Percentiles rank a stretch among this genome's conserved stretches.
Evolutionary conservation across 2,797 vertebrate species (phyloP).

Genomic region (Masticophis lateralis): DNA sequence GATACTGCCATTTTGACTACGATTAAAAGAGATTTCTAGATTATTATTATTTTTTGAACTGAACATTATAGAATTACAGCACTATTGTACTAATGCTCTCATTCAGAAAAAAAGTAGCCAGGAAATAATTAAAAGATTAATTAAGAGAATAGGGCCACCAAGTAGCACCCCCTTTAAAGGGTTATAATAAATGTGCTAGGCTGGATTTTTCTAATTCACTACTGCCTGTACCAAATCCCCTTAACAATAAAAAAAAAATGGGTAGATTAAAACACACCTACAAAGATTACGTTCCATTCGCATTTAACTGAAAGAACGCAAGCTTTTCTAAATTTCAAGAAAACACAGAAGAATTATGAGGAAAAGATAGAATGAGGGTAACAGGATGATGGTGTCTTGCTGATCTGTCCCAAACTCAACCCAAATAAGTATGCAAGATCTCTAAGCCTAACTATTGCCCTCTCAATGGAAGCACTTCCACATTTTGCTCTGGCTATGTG

Average conservation of each 20-base stretch:
- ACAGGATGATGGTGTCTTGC: not conserved
- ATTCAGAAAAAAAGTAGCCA: not conserved
- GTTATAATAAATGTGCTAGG: not conserved
- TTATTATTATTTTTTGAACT: not conserved
- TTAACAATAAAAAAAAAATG: not conserved
- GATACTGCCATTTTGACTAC: not conserved
- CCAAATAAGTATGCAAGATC: not conserved
- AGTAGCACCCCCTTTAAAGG: not conserved
- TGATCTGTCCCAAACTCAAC: not conserved
- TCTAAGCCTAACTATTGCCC: not conserved
- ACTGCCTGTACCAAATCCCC: not conserved
- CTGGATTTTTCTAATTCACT: not conserved
- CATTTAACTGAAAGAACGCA: not conserved
- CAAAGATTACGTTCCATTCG: not conserved
- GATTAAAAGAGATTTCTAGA: not conserved
- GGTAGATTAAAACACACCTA: not conserved
- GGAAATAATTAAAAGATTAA: not conserved
- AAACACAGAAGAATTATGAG: not conserved
- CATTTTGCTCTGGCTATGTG: not conserved
- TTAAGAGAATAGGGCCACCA: not conserved
- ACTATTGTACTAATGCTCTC: not conserved
- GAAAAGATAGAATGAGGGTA: not conserved
- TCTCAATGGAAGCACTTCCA: no score
- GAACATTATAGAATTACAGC: not conserved
- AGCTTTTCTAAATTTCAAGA: no score